Evolutionary conservation across 2,797 vertebrate genomes (phyloP), one percentile per base, ranked within the genome.

Genomic region (Caiman crocodilus): DNA sequence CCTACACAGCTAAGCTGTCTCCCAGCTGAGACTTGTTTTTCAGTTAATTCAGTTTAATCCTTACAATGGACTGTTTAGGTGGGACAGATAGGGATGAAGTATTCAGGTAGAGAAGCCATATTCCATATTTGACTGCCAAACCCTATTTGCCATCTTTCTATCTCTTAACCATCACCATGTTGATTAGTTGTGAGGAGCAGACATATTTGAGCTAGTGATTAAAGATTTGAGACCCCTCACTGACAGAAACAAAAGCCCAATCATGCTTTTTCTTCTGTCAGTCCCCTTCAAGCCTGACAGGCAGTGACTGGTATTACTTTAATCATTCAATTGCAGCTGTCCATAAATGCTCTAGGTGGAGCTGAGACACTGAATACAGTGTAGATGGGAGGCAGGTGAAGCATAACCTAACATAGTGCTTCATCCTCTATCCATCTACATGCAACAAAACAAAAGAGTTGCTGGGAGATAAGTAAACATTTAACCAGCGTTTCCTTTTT

Each of bases 261-360:
- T 18, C 65, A 35, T 25, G 23, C 13, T 25, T 26, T 73, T 73
- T 25, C 35, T 73, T 73, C 35, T 73, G 69, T 73, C 25, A 73
- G 13, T 8, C 13, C 50, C 23, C 26, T 69, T 30, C 12, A 30
- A 69, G 14, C 65, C 65, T 61, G 23, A 61, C 20, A 21, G 15
- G 15, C 58, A 15, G 58, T 50, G 42, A 50, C 42, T 50, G 42
- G 42, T 50, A 50, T 50, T 50, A 50, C 42, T 50, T 50, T 50
- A 50, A 50, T 50, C 42, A 50, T 50, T 50, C 14, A 25, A 67
- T 6, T 73, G 88, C 96, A 96, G 26, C 94, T 78, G 28, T 82
- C 50, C 87, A 7, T 50, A 28, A 4, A 20, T 82, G 93, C 95
- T 95, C 95, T 95, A 95, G 95, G 28, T 90, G 97, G 96, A 91